Percentiles rank a stretch among this genome's conserved stretches.
These are phyloP conservation scores for Schizothorax lantsangensis DNA, from an alignment of 2,797 vertebrate species.

Conservation along the genomic window DNA sequence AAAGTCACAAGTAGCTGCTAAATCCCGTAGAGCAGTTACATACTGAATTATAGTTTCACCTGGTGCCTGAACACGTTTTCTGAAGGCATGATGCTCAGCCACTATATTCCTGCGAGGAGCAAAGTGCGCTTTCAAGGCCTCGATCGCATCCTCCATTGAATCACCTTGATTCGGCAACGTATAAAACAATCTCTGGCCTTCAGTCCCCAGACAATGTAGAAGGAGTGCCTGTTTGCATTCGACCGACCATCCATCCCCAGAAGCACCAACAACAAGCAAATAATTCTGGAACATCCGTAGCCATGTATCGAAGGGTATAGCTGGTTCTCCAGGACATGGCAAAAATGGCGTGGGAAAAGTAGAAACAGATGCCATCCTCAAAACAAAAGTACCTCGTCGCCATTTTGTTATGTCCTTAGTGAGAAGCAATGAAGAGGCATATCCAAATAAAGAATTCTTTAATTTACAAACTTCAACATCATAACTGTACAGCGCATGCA, in stretches of 20 bases:
- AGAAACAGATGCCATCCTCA: background rate
- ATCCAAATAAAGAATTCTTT: no score
- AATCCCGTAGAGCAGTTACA: slow-evolving; percentile 1
- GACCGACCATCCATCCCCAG: background rate
- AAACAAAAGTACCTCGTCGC: background rate
- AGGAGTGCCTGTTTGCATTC: background rate
- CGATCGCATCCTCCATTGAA: background rate
- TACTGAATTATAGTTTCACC: background rate
- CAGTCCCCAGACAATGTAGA: background rate
- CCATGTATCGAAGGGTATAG: background rate
- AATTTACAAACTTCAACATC: no score
- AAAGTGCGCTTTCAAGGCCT: background rate
- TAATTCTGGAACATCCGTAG: background rate
- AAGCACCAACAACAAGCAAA: background rate
- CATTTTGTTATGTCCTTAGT: background rate
- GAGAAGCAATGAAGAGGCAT: no score
- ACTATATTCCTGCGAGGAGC: background rate
- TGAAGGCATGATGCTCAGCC: background rate
- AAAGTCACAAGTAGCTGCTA: slow-evolving; percentile 27
- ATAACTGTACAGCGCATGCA: no score
- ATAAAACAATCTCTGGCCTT: background rate
- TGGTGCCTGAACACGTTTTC: background rate
- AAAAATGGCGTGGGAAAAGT: background rate
- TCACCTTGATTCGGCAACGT: background rate
- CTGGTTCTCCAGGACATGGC: background rate